Evolutionary conservation across 2,888 invertebrate genomes (phyloP).

Genomic region (Mimas tiliae): DNA sequence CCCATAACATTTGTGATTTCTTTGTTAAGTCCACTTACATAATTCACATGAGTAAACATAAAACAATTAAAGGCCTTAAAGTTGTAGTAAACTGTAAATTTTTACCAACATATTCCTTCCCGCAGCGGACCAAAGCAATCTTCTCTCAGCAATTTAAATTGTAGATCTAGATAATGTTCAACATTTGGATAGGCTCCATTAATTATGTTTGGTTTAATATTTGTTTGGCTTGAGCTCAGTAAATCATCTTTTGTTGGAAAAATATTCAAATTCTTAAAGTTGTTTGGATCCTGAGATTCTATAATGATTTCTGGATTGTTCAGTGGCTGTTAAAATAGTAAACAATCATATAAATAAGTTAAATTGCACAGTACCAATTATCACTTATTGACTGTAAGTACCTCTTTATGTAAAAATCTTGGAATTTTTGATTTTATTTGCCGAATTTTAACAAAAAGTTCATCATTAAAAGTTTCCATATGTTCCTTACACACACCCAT

Average conservation of each 20-base stretch:
- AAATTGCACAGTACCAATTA: neutral
- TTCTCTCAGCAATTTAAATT: conserved; percentile 90
- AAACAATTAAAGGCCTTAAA: too few relatives aligned
- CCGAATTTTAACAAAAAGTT: conserved; percentile 64
- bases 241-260: conserved; percentile 82
- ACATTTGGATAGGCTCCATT: conserved; percentile 86
- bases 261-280: conserved; percentile 65
- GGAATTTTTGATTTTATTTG: conserved; percentile 44
- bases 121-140: conserved; percentile 91
- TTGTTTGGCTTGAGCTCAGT: conserved; percentile 70
- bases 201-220: conserved; percentile 82
- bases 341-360: neutral
- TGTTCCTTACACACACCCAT: conserved; percentile 64
- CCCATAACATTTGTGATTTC: too few relatives aligned
- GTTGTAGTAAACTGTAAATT: neutral
- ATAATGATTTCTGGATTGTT: conserved; percentile 24
- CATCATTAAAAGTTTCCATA: conserved; percentile 72
- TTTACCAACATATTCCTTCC: conserved; percentile 85
- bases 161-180: conserved; percentile 91
- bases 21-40: too few relatives aligned
- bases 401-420: conserved; percentile 7
- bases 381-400: neutral
- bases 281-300: conserved; percentile 43
- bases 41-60: too few relatives aligned
- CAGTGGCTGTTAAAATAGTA: conserved; percentile 31